Evolutionary conservation across 2,888 invertebrate genomes (phyloP), one percentile per base, ranked within the genome.

Genomic region (Campopleginae sp.): DNA sequence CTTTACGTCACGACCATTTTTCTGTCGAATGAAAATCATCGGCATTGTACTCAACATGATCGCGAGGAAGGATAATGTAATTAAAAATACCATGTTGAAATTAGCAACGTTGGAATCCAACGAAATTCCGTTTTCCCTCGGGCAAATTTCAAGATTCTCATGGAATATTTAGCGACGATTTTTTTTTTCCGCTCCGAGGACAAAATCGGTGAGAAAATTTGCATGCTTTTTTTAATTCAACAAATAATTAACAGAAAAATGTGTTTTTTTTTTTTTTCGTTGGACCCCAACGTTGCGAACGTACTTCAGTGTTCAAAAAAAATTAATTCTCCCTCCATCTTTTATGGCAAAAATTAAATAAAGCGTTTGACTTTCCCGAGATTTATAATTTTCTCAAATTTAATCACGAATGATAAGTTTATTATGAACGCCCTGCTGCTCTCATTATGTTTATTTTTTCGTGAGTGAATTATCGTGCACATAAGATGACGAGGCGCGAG

Each of bases 401-500:
- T 14, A 27, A 23, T 58, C 14, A 14, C 14, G 14, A 27, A 58
- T 14, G 12, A 27, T 5, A 33, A 10, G 12, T 54, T 48, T n/a
- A 0, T 48, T 17, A 48, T n/a, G 7, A 33, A 65, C 19, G 63
- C 33, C 12, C 38, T 7, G 14, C 38, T 33, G 65, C 19, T n/a
- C n/a, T n/a, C n/a, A 33, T 17, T 2, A 42, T 31, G 27, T 58
- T 38, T 58, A 23, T 33, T 51, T 27, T 14, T 23, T 19, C 23
- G 51, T 51, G 3, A 8, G 68, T 68, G 17, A 68, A 31, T 58
- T 54, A 78, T 65, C 5, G 46, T 8, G 33, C 46, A 70, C 14
- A 48, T 27, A n/a, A 17, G 27, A 70, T 70, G 51, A 71, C 77
- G 46, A 48, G 65, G n/a, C n/a, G n/a, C 42, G 19, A 38, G 38